Conservation (phyloP, 2,797 vertebrate genomes). For the Arnoldichthys spilopterus region DNA sequence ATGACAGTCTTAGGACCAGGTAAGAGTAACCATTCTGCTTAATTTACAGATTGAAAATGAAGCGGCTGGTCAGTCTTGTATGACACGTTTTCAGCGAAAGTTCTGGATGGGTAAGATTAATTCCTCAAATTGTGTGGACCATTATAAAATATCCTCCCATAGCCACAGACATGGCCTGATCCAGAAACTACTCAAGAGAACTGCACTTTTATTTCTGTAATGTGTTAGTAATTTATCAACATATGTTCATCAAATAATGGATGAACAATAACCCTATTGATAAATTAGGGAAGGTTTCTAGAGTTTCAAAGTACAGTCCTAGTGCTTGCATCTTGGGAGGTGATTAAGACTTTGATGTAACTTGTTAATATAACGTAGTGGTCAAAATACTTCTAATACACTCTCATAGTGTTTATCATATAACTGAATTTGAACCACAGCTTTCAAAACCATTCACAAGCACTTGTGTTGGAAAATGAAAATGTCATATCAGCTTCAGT, state of each 20-base stretch:
- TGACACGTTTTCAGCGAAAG: constrained; percentile 89
- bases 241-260: too few species aligned
- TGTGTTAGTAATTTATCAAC: too few species aligned
- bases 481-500: too few species aligned
- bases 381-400: not conserved
- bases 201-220: not conserved
- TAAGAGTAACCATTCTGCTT: constrained; percentile 98
- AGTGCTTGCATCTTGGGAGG: too few species aligned
- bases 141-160: constrained; percentile 33
- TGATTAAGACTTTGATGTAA: too few species aligned
- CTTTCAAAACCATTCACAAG: not conserved
- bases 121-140: constrained; percentile 70
- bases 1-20: constrained; percentile 78
- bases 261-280: not conserved
- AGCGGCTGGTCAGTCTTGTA: constrained; percentile 85
- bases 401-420: not conserved
- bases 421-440: not conserved
- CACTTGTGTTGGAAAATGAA: too few species aligned
- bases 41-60: constrained; percentile 97
- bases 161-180: constrained; percentile 11
- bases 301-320: too few species aligned
- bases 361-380: not conserved
- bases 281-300: not conserved
- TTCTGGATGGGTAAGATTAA: constrained; percentile 94
- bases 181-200: not conserved